These are phyloP conservation scores for Nyctereutes procyonoides DNA, from an alignment of 2,113 vertebrate genomes.

Conservation along the genomic window DNA sequence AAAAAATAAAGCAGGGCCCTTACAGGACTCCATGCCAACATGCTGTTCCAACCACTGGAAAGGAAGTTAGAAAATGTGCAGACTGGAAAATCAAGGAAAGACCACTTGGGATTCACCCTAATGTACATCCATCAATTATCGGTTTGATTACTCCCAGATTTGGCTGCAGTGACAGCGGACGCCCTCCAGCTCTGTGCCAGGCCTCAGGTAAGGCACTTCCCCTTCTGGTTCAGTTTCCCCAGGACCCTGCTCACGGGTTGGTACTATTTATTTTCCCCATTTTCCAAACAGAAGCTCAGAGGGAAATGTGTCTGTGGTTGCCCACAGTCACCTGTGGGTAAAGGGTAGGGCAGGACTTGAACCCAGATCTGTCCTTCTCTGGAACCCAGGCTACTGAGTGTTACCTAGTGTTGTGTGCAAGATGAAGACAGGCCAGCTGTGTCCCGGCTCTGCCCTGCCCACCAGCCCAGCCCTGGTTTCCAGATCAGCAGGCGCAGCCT, in stretches of 20 bases:
- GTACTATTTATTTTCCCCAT: background rate
- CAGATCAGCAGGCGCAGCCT: rapidly evolving
- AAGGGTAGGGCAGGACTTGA: background rate
- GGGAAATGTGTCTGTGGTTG: background rate
- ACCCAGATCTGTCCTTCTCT: background rate
- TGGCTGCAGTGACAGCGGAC: rapidly evolving
- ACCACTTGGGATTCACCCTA: background rate
- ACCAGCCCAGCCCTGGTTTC: conserved; percentile 1
- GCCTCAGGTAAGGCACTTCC: background rate
- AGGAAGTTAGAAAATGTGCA: background rate
- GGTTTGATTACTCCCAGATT: background rate
- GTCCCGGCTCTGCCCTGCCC: background rate
- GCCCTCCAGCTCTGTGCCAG: background rate
- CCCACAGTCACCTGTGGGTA: background rate
- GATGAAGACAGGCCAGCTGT: background rate
- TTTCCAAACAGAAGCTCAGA: background rate
- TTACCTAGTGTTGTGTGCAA: background rate
- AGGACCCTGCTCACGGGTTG: background rate
- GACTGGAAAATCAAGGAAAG: background rate
- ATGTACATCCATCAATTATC: rapidly evolving
- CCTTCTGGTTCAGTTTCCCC: background rate
- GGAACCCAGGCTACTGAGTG: background rate
- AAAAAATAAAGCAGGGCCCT: background rate
- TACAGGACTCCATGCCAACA: rapidly evolving
- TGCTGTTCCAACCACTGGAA: background rate